phyloP scores from a whole-genome alignment of 1,140 invertebrate genomes.

The Cotesia typhae region DNA sequence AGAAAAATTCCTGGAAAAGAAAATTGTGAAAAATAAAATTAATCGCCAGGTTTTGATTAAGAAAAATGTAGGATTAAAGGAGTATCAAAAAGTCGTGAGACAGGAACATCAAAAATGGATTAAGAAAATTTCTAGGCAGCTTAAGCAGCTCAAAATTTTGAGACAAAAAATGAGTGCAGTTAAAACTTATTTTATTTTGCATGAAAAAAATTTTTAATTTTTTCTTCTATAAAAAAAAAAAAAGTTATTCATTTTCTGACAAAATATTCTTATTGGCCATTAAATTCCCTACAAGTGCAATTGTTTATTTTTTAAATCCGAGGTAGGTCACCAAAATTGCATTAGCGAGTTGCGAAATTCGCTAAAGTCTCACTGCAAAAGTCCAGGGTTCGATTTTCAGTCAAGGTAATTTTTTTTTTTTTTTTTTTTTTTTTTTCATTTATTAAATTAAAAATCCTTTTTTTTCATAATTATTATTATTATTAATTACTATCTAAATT shows the following conservation, averaged over 20 bases:
- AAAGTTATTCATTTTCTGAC: neutral
- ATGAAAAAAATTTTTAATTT: conserved; percentile 28
- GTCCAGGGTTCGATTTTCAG: too few species aligned
- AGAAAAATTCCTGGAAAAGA: neutral
- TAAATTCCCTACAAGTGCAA: neutral
- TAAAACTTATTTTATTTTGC: conserved; percentile 32
- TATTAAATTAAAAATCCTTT: too few species aligned
- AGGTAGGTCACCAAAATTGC: too few species aligned
- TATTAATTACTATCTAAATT: too few species aligned
- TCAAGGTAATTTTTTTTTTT: too few species aligned
- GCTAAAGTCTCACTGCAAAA: too few species aligned
- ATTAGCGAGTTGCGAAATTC: too few species aligned
- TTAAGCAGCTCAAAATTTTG: conserved; percentile 32
- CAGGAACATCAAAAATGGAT: conserved; percentile 37
- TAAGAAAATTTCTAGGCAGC: conserved; percentile 28
- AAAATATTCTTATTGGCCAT: neutral
- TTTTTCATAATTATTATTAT: too few species aligned
- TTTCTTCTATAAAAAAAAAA: neutral
- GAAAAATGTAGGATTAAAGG: neutral
- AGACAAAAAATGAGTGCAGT: conserved; percentile 28
- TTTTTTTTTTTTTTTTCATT: too few species aligned
- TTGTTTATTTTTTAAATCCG: too few species aligned
- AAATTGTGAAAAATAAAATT: neutral
- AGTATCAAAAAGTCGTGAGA: conserved; percentile 4
- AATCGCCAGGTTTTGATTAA: neutral